These are phyloP conservation scores for Nannoperca obscura DNA, from an alignment of 2,797 vertebrate genomes.

Conservation along the genomic window DNA sequence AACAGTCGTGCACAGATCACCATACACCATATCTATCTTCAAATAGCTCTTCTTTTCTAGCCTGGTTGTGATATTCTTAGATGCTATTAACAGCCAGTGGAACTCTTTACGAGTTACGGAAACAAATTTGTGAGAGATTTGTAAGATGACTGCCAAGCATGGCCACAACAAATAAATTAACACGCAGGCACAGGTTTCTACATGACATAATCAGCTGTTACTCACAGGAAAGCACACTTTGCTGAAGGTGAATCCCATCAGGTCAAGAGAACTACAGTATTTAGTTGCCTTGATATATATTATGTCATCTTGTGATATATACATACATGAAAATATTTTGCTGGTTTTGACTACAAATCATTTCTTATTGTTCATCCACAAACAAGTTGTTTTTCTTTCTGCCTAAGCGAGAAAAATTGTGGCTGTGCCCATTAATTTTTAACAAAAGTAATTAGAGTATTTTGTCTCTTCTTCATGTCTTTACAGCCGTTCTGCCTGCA, in stretches of 20 bases:
- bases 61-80: slow-evolving; percentile 31
- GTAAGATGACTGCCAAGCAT: slow-evolving; percentile 37
- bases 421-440: neutral
- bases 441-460: slow-evolving; percentile 8
- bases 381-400: neutral
- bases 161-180: slow-evolving; percentile 47
- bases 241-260: neutral
- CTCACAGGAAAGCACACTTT: slow-evolving; percentile 8
- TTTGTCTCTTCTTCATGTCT: neutral
- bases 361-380: neutral
- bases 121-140: slow-evolving; percentile 25
- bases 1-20: neutral
- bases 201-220: slow-evolving; percentile 27
- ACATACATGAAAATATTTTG: neutral
- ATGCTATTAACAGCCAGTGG: slow-evolving; percentile 25
- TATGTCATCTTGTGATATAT: neutral
- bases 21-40: neutral
- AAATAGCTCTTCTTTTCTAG: slow-evolving; percentile 1
- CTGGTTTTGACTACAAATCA: neutral
- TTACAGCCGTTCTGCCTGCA: neutral
- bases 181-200: slow-evolving; percentile 33
- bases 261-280: neutral
- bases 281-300: neutral
- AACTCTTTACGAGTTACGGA: slow-evolving; percentile 18
- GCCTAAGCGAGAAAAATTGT: neutral